Conservation (phyloP, 2,113 vertebrate species). For the Gymnarchus niloticus region DNA sequence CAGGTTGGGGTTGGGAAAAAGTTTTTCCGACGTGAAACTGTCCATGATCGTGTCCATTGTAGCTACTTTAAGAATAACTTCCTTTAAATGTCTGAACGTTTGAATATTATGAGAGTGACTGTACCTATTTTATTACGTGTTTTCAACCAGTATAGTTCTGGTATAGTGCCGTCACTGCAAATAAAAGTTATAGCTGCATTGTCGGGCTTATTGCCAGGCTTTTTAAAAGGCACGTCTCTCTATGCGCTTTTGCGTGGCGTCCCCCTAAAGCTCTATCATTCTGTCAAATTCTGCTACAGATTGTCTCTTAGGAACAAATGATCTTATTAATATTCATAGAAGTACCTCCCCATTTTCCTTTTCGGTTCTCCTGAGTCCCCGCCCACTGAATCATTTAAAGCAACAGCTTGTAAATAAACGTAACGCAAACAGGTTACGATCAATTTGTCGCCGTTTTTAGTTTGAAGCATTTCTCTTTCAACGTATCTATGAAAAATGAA, state of each 20-base stretch:
- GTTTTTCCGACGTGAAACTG: conserved; percentile 71
- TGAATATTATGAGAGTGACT: neutral
- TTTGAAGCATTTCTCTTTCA: too few species aligned
- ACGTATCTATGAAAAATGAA: neutral
- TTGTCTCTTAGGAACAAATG: conserved; percentile 34
- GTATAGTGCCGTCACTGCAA: neutral
- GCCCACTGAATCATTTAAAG: conserved; percentile 40
- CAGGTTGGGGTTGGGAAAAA: conserved; percentile 73
- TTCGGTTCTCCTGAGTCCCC: neutral
- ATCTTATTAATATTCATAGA: conserved; percentile 42
- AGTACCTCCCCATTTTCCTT: conserved; percentile 29
- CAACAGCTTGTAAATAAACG: conserved; percentile 19
- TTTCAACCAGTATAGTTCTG: neutral
- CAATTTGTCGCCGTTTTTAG: neutral
- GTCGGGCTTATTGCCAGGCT: neutral
- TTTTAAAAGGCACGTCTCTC: neutral
- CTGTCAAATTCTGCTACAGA: conserved; percentile 40
- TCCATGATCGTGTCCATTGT: conserved; percentile 75
- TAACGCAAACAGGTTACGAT: neutral
- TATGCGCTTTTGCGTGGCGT: conserved; percentile 15
- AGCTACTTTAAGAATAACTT: neutral
- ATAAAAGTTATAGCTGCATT: neutral
- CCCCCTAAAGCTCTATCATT: conserved; percentile 33
- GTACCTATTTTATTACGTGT: neutral
- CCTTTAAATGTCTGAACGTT: neutral